A percentile compares a stretch with the other conserved stretches of the same genome.
These are phyloP conservation scores for Napeogenes inachia DNA, from an alignment of 2,888 invertebrate genomes.

Conservation along the genomic window DNA sequence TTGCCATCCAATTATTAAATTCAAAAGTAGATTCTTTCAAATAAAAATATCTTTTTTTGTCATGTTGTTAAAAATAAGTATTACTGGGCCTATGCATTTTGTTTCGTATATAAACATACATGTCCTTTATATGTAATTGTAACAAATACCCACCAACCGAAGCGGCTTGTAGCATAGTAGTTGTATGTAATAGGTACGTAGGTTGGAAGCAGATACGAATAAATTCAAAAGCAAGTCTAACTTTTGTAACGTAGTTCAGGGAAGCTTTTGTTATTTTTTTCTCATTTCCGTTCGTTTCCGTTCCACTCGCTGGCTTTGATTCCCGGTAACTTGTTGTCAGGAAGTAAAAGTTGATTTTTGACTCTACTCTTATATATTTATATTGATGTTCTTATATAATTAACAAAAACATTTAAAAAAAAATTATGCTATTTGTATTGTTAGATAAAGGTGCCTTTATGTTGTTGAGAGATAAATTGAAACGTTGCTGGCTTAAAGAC, in stretches of 20 bases:
- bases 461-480: background rate
- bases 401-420: background rate
- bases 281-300: slow-evolving; percentile 35
- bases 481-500: background rate
- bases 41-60: no score
- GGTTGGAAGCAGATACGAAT: no score
- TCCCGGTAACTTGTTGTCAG: slow-evolving; percentile 11
- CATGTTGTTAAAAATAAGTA: no score
- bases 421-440: background rate
- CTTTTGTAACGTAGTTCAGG: slow-evolving; percentile 20
- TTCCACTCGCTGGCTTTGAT: slow-evolving; percentile 32
- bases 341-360: background rate
- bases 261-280: slow-evolving; percentile 41
- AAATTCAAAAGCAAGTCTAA: background rate
- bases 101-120: no score
- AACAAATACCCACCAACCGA: no score
- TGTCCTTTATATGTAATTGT: no score
- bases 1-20: no score
- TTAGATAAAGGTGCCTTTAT: slow-evolving; percentile 1
- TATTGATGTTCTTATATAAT: background rate
- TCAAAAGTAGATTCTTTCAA: no score
- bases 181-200: no score
- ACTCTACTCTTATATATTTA: background rate
- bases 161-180: no score
- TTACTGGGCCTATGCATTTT: no score